Conservation (phyloP, 2,797 vertebrate genomes). For the Falco peregrinus region DNA sequence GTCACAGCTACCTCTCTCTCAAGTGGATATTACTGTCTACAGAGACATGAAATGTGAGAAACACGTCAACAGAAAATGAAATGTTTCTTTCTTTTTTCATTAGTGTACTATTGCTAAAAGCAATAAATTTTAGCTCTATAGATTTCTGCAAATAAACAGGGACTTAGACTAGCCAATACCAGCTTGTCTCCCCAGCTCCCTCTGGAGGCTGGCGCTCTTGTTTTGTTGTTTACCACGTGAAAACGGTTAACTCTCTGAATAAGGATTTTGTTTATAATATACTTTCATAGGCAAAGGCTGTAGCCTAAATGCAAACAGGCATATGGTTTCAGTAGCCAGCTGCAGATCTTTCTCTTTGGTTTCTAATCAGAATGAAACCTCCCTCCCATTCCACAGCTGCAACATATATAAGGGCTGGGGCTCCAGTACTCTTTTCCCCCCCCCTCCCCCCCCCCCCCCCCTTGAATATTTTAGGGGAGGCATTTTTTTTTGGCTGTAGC, state of each 20-base stretch:
- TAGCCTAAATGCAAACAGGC: neutral
- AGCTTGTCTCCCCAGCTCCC: neutral
- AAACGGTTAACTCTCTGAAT: neutral
- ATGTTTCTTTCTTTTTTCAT: neutral
- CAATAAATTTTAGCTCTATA: neutral
- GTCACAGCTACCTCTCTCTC: neutral
- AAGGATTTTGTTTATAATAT: neutral
- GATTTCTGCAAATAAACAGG: neutral
- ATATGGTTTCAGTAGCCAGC: constrained; percentile 28
- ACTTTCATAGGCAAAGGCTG: neutral
- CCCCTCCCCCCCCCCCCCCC: too few species aligned
- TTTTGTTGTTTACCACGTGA: neutral
- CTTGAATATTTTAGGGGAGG: constrained; percentile 8
- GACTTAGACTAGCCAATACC: neutral
- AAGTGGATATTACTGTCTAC: neutral
- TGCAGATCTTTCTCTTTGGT: constrained; percentile 18
- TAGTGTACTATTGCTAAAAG: neutral
- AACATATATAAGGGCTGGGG: constrained; percentile 68
- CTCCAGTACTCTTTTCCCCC: too few species aligned
- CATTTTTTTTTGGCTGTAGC: neutral
- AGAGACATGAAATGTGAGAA: neutral
- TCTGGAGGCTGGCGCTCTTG: neutral
- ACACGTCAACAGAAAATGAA: neutral
- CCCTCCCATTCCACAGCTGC: constrained; percentile 52
- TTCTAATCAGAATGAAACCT: constrained; percentile 33